Evolutionary conservation across 35 echinoderm and acorn worm genomes (phyloP).

Genomic region (Heliocidaris tuberculata): DNA sequence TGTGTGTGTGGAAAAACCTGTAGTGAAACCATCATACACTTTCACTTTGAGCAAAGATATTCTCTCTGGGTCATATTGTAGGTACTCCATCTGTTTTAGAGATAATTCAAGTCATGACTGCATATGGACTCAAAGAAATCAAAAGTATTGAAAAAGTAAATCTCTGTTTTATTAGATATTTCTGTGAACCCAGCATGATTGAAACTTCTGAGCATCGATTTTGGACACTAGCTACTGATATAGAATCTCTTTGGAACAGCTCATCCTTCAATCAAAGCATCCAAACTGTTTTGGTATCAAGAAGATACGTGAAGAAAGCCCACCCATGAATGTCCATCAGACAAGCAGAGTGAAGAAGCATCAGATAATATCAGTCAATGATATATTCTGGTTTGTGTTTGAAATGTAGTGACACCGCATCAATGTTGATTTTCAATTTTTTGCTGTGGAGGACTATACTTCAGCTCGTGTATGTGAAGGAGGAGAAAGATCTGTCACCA

Average conservation of each 20-base stretch:
- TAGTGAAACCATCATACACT: conserved; percentile 3
- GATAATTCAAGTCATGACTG: not conserved
- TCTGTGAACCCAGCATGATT: too few relatives aligned
- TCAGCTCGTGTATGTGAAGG: not conserved
- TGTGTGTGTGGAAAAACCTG: not conserved
- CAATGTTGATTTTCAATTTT: not conserved
- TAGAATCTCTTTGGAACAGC: too few relatives aligned
- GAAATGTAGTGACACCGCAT: too few relatives aligned
- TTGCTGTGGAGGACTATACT: not conserved
- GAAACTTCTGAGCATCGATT: not conserved
- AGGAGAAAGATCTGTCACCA: not conserved
- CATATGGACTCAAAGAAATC: not conserved
- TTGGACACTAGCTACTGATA: not conserved
- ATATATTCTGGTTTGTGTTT: too few relatives aligned
- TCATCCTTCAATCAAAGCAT: not conserved
- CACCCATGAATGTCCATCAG: not conserved
- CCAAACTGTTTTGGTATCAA: not conserved
- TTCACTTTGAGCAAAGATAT: not conserved
- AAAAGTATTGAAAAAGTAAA: not conserved
- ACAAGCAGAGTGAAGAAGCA: not conserved
- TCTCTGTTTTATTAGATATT: too few relatives aligned
- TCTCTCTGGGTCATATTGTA: not conserved
- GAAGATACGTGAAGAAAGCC: not conserved
- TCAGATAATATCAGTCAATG: too few relatives aligned
- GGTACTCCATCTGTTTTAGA: not conserved